Evolutionary conservation across 2,888 invertebrate genomes (phyloP), one percentile per base, ranked within the genome.

Genomic region (Oxytorus armatus): DNA sequence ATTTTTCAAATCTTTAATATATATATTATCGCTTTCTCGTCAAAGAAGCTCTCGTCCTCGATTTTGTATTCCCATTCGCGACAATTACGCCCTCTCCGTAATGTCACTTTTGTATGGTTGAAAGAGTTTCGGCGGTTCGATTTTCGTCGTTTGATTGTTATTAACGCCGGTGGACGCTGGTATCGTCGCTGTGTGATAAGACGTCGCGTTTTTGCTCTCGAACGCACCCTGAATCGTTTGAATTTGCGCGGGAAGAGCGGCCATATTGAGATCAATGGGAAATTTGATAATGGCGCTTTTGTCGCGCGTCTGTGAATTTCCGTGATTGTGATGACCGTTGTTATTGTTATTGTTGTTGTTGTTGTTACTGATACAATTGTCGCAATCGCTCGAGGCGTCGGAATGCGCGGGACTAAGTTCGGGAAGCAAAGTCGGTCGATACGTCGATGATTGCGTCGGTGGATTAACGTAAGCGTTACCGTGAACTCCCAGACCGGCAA

Each of bases 51-150:
- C 16, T 10, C 10, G 39, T 51, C 47, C 14, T 49, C 5, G 21
- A 29, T 16, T 14, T 16, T 29, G 5, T 29, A 57, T 53, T 51
- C 18, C 53, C 16, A 4, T 33, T 1, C 2, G 10, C 44, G 14
- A 11, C 8, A 57, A 44, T 85, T 88, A 90, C 76, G 88, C 89
- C 44, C 88, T 89, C 47, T 91, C 90, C 5, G 87, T 36, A 33
- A 90, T 86, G 63, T 95, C 94, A 61, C 93, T 93, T 87, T 96
- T 96, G 92, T 96, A 96, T 0, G 96, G 96, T 89, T 96, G 96
- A 89, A 96, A 96, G 23, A 96, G 92, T 88, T 95, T 95, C 0
- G 95, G 95, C 23, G 88, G 89, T n/a, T 89, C 88, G 84, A 92
- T 86, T 86, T 92, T 87, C 76, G 86, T 86, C 33, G 85, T 82